A percentile compares a stretch with the other conserved stretches of the same genome.
Evolutionary conservation across 2,888 invertebrate species (phyloP).

Genomic region (Melanophora roralis): DNA sequence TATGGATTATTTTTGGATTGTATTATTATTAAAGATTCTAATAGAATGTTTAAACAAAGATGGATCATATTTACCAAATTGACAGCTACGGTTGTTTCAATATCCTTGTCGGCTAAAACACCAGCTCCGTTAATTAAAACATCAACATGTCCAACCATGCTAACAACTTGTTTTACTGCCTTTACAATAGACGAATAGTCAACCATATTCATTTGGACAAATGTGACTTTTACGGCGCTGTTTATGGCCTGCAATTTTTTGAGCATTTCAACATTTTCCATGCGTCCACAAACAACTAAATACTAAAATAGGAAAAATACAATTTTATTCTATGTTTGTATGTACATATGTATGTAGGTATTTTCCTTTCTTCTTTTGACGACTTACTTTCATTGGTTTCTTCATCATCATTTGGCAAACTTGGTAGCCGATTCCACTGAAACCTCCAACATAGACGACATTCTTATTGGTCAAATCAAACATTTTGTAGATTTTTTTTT

Average conservation of each 20-base stretch:
- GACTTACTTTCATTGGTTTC: conserved; percentile 69
- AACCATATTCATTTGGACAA: conserved; percentile 71
- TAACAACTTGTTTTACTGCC: conserved; percentile 68
- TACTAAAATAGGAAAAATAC: conserved; percentile 52
- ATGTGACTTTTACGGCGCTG: conserved; percentile 67
- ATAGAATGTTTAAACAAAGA: too few relatives aligned
- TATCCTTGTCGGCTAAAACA: conserved; percentile 72
- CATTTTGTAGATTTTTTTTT: conserved; percentile 64
- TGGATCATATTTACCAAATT: conserved; percentile 73
- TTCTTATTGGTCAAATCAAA: conserved; percentile 72
- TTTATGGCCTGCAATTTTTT: conserved; percentile 71
- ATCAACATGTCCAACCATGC: conserved; percentile 71
- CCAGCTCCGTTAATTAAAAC: conserved; percentile 72
- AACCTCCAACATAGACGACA: conserved; percentile 72
- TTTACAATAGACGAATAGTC: conserved; percentile 69
- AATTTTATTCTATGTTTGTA: neutral
- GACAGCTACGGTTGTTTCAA: conserved; percentile 72
- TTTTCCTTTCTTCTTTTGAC: neutral
- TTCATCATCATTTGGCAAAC: conserved; percentile 71
- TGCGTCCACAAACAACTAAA: conserved; percentile 70
- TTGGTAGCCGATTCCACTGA: conserved; percentile 71
- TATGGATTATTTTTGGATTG: too few relatives aligned
- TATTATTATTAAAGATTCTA: too few relatives aligned
- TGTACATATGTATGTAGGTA: neutral
- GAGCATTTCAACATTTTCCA: conserved; percentile 73